Evolutionary conservation across 2,888 invertebrate genomes (phyloP), one percentile per base, ranked within the genome.

Genomic region (Brachylomia viminalis): DNA sequence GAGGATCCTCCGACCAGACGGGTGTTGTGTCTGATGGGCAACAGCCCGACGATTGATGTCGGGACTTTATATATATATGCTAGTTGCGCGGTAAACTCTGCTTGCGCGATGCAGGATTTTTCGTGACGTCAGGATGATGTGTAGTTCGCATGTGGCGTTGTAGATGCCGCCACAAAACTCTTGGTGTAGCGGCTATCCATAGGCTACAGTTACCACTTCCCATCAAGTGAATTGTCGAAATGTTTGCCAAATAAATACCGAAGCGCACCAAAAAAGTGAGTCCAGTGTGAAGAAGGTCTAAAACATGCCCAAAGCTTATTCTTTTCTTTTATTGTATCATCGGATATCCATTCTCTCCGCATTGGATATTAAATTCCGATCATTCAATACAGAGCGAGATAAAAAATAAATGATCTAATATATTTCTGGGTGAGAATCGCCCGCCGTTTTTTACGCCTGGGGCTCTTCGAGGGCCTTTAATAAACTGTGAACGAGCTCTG

Each of bases 281-380:
- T 68, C 62, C 65, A 73, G 71, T 62, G 67, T 58, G 56, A 70
- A 67, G 42, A 80, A 54, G 5, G 47, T 13, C 49, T 42, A 69
- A 65, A 74, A 68, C 59, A 65, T 30, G 11, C 30, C 69, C 20
- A 71, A 56, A 72, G 59, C 70, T 67, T 82, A 71, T 78, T 76
- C 66, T 66, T 80, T 78, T 71, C 67, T 80, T 77, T 86, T 81
- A 86, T 80, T 81, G 77, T 74, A 80, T 78, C 72, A 78, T 76
- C 47, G 67, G 74, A 82, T 77, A 81, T 68, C 77, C 49, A 80
- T 85, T 78, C 73, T 23, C 33, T 74, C 78, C 82, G 45, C 83
- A 82, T 76, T 76, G 65, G 75, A 82, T 87, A 87, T 87, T 85
- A 87, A 87, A 87, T 87, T 87, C 85, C 82, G 76, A 86, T 87